Percentiles rank a stretch among this genome's conserved stretches.
These are phyloP conservation scores for Macrocentrus cingulum DNA, from an alignment of 1,140 invertebrate species.

Conservation along the genomic window DNA sequence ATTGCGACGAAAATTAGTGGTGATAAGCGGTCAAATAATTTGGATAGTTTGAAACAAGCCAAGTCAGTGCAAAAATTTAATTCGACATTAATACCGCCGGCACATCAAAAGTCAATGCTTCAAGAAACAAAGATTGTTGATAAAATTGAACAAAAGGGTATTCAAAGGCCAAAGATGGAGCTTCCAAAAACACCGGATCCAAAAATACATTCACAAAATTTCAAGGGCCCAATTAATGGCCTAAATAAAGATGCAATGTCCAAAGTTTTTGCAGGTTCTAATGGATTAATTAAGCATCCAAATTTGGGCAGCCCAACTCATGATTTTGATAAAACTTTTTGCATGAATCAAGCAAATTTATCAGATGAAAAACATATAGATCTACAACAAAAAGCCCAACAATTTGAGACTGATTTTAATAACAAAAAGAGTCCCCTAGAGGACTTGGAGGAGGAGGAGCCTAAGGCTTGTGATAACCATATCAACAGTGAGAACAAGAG, in stretches of 20 bases:
- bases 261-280: slow-evolving; percentile 37
- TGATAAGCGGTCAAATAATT: slow-evolving; percentile 39
- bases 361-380: slow-evolving; percentile 28
- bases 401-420: slow-evolving; percentile 18
- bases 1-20: slow-evolving; percentile 35
- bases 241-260: slow-evolving; percentile 44
- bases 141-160: slow-evolving; percentile 35
- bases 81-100: slow-evolving; percentile 19
- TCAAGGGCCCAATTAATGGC: slow-evolving; percentile 40
- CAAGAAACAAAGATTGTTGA: slow-evolving; percentile 37
- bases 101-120: slow-evolving; percentile 25
- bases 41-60: slow-evolving; percentile 43
- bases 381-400: neutral
- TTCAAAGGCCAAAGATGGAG: slow-evolving; percentile 47
- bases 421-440: slow-evolving; percentile 20
- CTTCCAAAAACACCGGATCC: slow-evolving; percentile 46
- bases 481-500: slow-evolving; percentile 12
- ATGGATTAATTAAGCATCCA: slow-evolving; percentile 42
- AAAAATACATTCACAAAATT: slow-evolving; percentile 36
- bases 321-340: slow-evolving; percentile 36
- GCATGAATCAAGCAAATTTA: slow-evolving; percentile 43
- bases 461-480: slow-evolving; percentile 24
- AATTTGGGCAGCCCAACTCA: slow-evolving; percentile 24
- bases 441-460: slow-evolving; percentile 15
- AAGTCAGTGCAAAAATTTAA: slow-evolving; percentile 24